Conservation (phyloP, 64 coral and sea anemone species). For the Montipora foliosa region DNA sequence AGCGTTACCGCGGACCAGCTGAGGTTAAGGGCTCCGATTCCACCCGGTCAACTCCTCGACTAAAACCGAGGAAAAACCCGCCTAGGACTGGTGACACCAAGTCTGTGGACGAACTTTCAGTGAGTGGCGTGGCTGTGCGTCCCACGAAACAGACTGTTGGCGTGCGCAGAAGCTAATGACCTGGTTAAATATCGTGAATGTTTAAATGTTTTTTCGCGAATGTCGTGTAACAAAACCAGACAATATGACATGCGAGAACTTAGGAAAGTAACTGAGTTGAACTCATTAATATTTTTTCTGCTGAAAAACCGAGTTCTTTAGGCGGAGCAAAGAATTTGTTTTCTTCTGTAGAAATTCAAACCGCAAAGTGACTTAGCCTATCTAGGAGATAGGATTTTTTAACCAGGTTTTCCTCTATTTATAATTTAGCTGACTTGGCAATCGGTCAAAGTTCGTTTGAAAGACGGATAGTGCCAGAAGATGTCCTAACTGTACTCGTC, state of each 20-base stretch:
- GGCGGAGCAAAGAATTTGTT: background rate
- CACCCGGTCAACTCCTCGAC: slow-evolving; percentile 79
- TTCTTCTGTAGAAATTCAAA: too few relatives aligned
- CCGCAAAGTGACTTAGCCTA: too few relatives aligned
- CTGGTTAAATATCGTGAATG: background rate
- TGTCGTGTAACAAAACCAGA: too few relatives aligned
- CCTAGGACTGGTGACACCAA: slow-evolving; percentile 40
- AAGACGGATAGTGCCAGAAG: too few relatives aligned
- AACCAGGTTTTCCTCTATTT: too few relatives aligned
- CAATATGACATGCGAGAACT: too few relatives aligned
- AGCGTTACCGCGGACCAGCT: slow-evolving; percentile 78
- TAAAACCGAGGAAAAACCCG: slow-evolving; percentile 82
- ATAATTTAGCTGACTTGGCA: too few relatives aligned
- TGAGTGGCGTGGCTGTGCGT: slow-evolving; percentile 86
- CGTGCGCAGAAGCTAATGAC: slow-evolving; percentile 57
- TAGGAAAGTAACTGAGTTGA: background rate
- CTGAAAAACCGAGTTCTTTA: background rate
- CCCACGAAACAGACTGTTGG: slow-evolving; percentile 80
- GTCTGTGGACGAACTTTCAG: slow-evolving; percentile 72
- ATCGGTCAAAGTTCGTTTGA: too few relatives aligned
- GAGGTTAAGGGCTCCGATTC: slow-evolving; percentile 87
- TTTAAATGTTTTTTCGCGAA: too few relatives aligned
- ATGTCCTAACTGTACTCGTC: background rate
- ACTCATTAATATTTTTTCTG: background rate
- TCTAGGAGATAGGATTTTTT: too few relatives aligned